These are phyloP conservation scores for Trichechus manatus DNA, from an alignment of 2,113 vertebrate genomes.

Conservation along the genomic window DNA sequence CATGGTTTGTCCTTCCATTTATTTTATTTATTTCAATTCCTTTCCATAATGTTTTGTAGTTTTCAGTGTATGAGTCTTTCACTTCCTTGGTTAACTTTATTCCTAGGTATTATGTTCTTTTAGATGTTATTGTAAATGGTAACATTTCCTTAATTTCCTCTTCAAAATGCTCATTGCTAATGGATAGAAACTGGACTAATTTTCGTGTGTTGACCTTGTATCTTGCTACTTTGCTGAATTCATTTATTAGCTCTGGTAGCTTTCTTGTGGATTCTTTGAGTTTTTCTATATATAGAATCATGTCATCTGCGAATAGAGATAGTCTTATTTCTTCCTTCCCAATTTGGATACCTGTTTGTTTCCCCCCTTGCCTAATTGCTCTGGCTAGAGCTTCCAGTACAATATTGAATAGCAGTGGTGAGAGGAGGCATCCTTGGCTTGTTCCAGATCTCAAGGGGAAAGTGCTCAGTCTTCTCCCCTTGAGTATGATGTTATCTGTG, in stretches of 20 bases:
- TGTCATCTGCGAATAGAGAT: background rate
- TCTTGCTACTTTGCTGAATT: background rate
- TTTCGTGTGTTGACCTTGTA: background rate
- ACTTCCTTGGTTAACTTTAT: background rate
- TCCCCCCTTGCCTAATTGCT: background rate
- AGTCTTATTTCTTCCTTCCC: background rate
- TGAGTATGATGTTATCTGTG: no score
- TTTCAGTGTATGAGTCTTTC: no score
- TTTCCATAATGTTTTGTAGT: no score
- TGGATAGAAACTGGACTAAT: background rate
- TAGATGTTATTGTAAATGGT: background rate
- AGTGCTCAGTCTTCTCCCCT: background rate
- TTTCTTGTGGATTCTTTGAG: background rate
- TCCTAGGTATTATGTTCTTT: background rate
- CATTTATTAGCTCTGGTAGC: background rate
- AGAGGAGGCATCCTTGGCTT: no score
- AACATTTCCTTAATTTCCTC: background rate
- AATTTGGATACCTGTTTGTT: background rate
- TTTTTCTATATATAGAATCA: background rate
- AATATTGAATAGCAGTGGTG: no score
- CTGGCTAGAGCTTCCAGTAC: background rate
- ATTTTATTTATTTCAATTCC: background rate
- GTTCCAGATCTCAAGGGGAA: no score
- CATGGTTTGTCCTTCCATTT: background rate
- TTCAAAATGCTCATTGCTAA: background rate